Evolutionary conservation across 2,888 invertebrate genomes (phyloP).

Genomic region (Torymus auratus): DNA sequence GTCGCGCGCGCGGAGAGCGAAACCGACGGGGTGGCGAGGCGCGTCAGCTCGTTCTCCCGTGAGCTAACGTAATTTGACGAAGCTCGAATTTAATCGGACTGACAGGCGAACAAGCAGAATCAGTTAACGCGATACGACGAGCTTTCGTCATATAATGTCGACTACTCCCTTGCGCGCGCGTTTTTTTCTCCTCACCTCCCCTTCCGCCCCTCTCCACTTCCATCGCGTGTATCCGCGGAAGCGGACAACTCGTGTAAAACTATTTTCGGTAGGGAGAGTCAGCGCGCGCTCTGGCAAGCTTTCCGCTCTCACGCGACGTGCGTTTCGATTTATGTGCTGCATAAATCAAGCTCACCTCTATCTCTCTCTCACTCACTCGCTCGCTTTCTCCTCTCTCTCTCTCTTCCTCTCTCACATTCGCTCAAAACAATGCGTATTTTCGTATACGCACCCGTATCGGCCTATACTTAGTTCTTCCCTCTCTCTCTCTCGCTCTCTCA

Average conservation of each 20-base stretch:
- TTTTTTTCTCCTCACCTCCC: constrained; percentile 47
- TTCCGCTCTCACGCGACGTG: constrained; percentile 64
- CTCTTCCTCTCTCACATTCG: not conserved
- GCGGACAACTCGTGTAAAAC: constrained; percentile 64
- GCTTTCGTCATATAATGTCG: constrained; percentile 60
- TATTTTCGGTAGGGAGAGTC: constrained; percentile 68
- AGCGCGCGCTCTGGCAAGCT: constrained; percentile 64
- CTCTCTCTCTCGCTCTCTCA: constrained; percentile 7
- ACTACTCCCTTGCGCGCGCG: constrained; percentile 58
- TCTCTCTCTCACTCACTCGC: not conserved
- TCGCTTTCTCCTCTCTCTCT: constrained; percentile 6
- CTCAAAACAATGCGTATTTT: constrained; percentile 68
- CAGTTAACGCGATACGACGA: constrained; percentile 62
- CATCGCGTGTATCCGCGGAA: constrained; percentile 24
- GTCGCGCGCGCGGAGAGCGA: constrained; percentile 6
- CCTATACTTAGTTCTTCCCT: constrained; percentile 41
- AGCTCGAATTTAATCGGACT: constrained; percentile 46
- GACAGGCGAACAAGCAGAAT: constrained; percentile 40
- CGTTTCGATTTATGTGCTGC: constrained; percentile 66
- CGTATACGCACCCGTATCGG: constrained; percentile 51
- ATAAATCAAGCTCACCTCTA: constrained; percentile 67
- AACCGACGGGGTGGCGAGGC: constrained; percentile 5
- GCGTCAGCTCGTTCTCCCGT: not conserved
- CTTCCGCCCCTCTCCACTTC: too few relatives aligned
- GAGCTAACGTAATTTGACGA: constrained; percentile 43